Evolutionary conservation across 2,888 invertebrate species (phyloP).

Genomic region (Diadromus collaris): DNA sequence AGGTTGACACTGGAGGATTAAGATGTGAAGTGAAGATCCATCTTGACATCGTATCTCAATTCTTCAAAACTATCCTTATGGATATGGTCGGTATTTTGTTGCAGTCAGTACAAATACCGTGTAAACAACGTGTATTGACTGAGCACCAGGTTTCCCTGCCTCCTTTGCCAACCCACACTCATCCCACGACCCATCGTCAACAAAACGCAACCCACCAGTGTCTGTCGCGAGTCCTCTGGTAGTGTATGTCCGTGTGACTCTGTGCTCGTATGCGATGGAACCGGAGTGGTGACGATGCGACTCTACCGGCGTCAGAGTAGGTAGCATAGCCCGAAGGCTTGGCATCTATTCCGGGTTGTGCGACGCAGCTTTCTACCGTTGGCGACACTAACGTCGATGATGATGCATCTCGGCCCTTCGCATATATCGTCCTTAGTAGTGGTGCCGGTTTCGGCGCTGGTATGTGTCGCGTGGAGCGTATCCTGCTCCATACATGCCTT

Average conservation of each 20-base stretch:
- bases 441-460: conserved; percentile 1
- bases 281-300: conserved; percentile 73
- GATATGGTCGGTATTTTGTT: background rate
- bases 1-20: background rate
- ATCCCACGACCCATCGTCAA: conserved; percentile 16
- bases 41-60: background rate
- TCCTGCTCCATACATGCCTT: conserved; percentile 7
- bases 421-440: conserved; percentile 11
- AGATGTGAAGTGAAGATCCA: background rate
- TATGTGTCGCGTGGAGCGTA: background rate
- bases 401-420: conserved; percentile 30
- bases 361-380: conserved; percentile 32
- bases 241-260: background rate
- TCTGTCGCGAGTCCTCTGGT: background rate
- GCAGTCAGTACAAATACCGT: background rate
- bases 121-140: background rate
- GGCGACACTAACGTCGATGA: conserved; percentile 42
- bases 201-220: background rate
- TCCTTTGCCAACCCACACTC: conserved; percentile 6
- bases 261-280: conserved; percentile 67
- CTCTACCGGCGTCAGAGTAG: conserved; percentile 45
- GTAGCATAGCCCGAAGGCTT: conserved; percentile 8
- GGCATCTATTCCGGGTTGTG: conserved; percentile 28
- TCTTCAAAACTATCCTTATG: background rate
- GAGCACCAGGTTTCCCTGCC: background rate